Percentiles rank a stretch among this genome's conserved stretches.
Evolutionary conservation across 1,140 invertebrate genomes (phyloP).

Genomic region (Sweltsa coloradensis): DNA sequence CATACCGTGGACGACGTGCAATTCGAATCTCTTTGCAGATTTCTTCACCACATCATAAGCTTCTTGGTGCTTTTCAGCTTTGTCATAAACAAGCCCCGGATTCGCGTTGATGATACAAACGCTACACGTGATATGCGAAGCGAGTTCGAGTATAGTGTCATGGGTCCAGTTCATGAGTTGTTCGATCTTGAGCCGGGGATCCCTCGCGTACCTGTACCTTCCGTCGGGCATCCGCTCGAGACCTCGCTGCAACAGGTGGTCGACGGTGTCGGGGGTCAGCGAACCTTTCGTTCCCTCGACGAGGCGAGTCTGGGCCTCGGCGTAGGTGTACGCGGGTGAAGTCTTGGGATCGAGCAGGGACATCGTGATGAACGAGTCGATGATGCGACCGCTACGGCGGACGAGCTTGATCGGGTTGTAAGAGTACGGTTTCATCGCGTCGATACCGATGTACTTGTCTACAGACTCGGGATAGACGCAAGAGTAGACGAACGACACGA

Average conservation of each 20-base stretch:
- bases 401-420: constrained; percentile 18
- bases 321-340: constrained; percentile 43
- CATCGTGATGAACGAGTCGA: constrained; percentile 33
- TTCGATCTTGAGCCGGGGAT: constrained; percentile 38
- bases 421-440: constrained; percentile 41
- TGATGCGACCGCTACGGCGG: constrained; percentile 21
- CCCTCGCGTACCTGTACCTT: constrained; percentile 46
- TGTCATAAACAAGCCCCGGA: constrained; percentile 2
- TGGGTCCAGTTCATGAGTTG: constrained; percentile 33
- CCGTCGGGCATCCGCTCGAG: constrained; percentile 35
- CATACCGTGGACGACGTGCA: constrained; percentile 22
- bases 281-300: constrained; percentile 36
- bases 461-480: constrained; percentile 42
- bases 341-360: constrained; percentile 31
- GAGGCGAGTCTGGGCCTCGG: constrained; percentile 40
- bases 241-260: constrained; percentile 42
- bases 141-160: constrained; percentile 35
- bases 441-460: constrained; percentile 46
- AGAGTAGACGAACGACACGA: constrained; percentile 40
- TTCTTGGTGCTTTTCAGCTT: neutral
- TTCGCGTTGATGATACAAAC: constrained; percentile 5
- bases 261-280: constrained; percentile 35
- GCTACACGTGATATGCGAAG: constrained; percentile 16
- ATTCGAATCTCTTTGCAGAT: constrained; percentile 13
- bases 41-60: constrained; percentile 3